A percentile compares a stretch with the other conserved stretches of the same genome.
Conservation (phyloP, 2,113 vertebrate species). For the Meriones unguiculatus region DNA sequence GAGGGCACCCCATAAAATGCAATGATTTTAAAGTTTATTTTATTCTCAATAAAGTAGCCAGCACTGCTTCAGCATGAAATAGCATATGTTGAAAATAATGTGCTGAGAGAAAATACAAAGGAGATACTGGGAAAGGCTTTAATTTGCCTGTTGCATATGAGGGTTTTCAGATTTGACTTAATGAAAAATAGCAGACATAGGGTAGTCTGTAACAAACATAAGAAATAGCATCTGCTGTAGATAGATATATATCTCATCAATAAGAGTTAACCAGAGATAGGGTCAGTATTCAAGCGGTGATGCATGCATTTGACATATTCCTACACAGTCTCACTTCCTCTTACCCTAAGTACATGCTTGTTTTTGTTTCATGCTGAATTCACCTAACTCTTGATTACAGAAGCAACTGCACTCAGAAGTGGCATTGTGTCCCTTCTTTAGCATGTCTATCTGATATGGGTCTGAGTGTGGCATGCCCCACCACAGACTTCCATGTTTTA, state of each 20-base stretch:
- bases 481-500: background rate
- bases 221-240: background rate
- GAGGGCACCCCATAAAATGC: background rate
- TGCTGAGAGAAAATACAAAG: background rate
- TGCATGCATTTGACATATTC: background rate
- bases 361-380: background rate
- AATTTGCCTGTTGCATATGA: background rate
- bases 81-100: background rate
- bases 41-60: background rate
- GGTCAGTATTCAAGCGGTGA: background rate
- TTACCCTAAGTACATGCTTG: background rate
- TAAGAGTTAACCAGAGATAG: background rate
- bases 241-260: background rate
- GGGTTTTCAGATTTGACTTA: background rate
- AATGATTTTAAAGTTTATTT: constrained; percentile 60
- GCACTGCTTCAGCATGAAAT: background rate
- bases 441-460: background rate
- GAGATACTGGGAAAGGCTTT: background rate
- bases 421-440: background rate
- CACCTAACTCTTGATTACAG: background rate
- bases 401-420: background rate
- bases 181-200: background rate
- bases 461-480: background rate
- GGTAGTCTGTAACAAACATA: background rate
- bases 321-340: no score